phyloP scores from a whole-genome alignment of 1,140 invertebrate species.

The Anastrepha obliqua region DNA sequence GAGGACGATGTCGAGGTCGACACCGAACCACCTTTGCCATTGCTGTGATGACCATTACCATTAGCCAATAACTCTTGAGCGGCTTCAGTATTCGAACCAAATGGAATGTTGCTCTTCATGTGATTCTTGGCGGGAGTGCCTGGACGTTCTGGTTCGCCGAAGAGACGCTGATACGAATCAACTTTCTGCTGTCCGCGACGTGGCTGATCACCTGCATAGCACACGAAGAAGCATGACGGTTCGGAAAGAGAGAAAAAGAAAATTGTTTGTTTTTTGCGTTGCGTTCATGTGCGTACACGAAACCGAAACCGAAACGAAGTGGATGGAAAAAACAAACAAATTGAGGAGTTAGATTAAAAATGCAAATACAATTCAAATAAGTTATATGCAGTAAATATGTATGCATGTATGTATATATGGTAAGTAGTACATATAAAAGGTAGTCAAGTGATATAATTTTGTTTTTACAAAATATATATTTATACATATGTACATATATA shows the following conservation, averaged over 20 bases:
- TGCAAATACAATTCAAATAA: neutral
- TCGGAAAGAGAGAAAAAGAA: constrained; percentile 7
- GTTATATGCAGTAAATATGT: neutral
- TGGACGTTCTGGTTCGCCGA: constrained; percentile 70
- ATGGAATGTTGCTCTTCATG: constrained; percentile 74
- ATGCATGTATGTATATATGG: neutral
- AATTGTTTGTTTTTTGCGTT: constrained; percentile 47
- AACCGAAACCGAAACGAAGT: neutral
- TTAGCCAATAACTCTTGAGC: constrained; percentile 64
- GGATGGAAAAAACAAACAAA: constrained; percentile 30
- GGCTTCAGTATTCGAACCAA: constrained; percentile 68
- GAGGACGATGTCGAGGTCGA: constrained; percentile 69
- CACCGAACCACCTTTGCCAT: constrained; percentile 71
- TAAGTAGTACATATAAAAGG: constrained; percentile 11
- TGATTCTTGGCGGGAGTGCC: constrained; percentile 72
- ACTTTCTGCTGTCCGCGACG: constrained; percentile 70
- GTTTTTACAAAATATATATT: constrained; percentile 12
- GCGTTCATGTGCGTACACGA: neutral
- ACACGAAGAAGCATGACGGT: too few relatives aligned
- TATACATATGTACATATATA: neutral
- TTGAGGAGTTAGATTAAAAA: neutral
- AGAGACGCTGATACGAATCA: constrained; percentile 69
- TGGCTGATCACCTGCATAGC: constrained; percentile 66
- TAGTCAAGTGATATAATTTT: neutral
- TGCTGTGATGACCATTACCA: constrained; percentile 64